phyloP scores from a whole-genome alignment of 2,888 invertebrate species.

The Beris chalybata region DNA sequence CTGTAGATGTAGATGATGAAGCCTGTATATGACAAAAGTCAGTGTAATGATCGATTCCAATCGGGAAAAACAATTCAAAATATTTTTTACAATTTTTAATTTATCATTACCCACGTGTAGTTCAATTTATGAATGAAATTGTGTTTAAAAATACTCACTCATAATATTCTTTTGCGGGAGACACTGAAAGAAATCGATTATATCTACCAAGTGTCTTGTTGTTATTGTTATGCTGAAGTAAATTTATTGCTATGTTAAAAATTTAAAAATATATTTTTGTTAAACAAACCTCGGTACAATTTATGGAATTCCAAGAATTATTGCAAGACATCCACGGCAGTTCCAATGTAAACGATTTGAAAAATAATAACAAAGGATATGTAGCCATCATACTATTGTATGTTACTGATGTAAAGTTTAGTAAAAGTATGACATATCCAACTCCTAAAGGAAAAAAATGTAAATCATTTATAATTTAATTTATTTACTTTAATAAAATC shows the following conservation, averaged over 20 bases:
- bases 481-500: neutral
- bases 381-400: conserved; percentile 85
- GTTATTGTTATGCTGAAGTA: neutral
- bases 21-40: too few relatives aligned
- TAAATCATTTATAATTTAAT: too few relatives aligned
- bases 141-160: conserved; percentile 1
- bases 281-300: conserved; percentile 57
- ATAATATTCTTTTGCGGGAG: conserved; percentile 21
- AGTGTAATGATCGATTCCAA: too few relatives aligned
- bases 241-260: neutral
- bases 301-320: conserved; percentile 76
- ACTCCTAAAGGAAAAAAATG: conserved; percentile 63
- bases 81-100: too few relatives aligned
- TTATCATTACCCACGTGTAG: too few relatives aligned
- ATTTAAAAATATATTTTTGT: neutral
- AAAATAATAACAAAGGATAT: conserved; percentile 80
- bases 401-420: conserved; percentile 77
- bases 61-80: too few relatives aligned
- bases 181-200: conserved; percentile 4
- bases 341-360: conserved; percentile 66
- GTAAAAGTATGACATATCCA: conserved; percentile 78
- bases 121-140: too few relatives aligned
- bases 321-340: conserved; percentile 80
- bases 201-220: conserved; percentile 12
- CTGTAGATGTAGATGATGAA: too few relatives aligned